Base-by-base conservation (phyloP, 2,797 vertebrate species). In the Semaprochilodus insignis region DNA sequence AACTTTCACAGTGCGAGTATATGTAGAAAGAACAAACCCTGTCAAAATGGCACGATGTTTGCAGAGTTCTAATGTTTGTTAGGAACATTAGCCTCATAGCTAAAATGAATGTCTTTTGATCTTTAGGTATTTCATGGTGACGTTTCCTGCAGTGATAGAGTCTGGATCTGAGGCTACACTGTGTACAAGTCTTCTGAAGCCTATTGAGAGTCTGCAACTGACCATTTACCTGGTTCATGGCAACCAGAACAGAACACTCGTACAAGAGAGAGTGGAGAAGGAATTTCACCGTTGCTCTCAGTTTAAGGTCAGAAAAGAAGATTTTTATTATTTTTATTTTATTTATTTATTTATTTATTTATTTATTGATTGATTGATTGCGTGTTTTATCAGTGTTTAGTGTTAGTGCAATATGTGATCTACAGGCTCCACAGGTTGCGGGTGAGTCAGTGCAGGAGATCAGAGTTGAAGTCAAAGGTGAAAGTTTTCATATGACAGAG, bases 391-490 rank as follows among this genome's bases (percentile, higher is more conserved):
- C 23, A n/a, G 6, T 60, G 11, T 23, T 25, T 23, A 10, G 1
- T 27, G 90, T 94, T 73, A 89, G 2, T 60, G 25, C 71, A 48
- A 6, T 13, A 72, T n/a, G 15, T 72, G 14, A 72, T 74, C n/a
- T 60, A 66, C 87, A 95, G 94, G 87, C 74, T 83, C 93, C 94
- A 69, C 1, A 2, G 8, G 87, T 88, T 36, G 0, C 69, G n/a
- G 0, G 36, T 1, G 31, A 88, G 3, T 23, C 54, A 14, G 73
- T 90, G 16, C 70, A 74, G 17, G 23, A 4, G 1, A 77, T 95
- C 0, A 83, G 84, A 79, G 93, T 97, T 54, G 83, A 63, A 1
- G 89, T 96, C 54, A 90, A 74, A 74, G 97, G 96, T 1, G 0
- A 69, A 5, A 92, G 87, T 0, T 92, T 96, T 72, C 77, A 89